phyloP scores from a whole-genome alignment of 1,140 invertebrate genomes.

The Oreohelix idahoensis region DNA sequence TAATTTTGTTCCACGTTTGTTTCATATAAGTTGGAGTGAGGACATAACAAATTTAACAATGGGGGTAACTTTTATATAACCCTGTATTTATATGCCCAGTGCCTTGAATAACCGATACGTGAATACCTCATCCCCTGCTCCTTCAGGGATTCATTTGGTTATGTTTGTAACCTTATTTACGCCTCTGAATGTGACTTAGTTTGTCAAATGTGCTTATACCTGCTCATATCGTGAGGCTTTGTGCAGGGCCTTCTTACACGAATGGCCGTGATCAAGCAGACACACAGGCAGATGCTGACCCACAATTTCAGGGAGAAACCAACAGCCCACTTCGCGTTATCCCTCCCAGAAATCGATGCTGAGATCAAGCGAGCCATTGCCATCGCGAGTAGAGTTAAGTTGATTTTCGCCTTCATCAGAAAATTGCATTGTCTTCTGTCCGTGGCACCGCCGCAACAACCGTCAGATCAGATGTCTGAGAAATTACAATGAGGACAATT shows the following conservation, averaged over 20 bases:
- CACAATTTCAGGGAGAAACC: not conserved
- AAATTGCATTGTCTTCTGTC: slow-evolving; percentile 40
- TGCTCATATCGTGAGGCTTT: not conserved
- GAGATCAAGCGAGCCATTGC: slow-evolving; percentile 40
- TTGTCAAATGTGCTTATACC: too few relatives aligned
- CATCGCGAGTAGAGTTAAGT: slow-evolving; percentile 25
- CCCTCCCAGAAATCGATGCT: slow-evolving; percentile 25
- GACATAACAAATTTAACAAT: too few relatives aligned
- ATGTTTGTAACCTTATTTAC: too few relatives aligned
- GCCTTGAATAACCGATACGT: too few relatives aligned
- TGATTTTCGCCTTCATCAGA: slow-evolving; percentile 34
- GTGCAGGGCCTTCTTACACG: not conserved
- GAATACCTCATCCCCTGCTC: too few relatives aligned
- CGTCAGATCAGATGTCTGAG: slow-evolving; percentile 36
- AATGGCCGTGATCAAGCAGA: not conserved
- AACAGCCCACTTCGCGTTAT: not conserved
- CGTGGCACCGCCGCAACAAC: not conserved
- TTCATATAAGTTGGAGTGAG: too few relatives aligned
- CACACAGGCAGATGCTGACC: slow-evolving; percentile 12
- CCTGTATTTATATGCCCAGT: too few relatives aligned
- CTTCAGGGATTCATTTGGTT: too few relatives aligned
- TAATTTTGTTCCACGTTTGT: too few relatives aligned
- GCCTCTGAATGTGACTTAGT: too few relatives aligned
- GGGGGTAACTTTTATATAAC: too few relatives aligned
- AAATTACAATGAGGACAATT: slow-evolving; percentile 42